Evolutionary conservation across 2,888 invertebrate species (phyloP).

Genomic region (Nephrotoma guestfalica): DNA sequence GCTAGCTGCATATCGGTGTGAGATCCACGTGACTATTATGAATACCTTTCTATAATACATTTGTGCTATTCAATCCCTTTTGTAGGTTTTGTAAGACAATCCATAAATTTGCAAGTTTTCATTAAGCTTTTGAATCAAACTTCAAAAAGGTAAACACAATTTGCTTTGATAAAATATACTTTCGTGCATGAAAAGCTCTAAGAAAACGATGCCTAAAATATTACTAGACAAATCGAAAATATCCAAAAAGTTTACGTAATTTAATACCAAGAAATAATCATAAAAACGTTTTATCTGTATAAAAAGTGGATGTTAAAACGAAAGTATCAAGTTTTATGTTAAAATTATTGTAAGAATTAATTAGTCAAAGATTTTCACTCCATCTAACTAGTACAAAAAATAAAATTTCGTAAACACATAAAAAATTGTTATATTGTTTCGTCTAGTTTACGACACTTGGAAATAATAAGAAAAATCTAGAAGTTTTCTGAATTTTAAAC

Average conservation of each 20-base stretch:
- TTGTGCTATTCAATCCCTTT: no score
- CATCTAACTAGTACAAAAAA: not conserved
- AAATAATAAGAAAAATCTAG: not conserved
- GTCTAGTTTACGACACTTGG: not conserved
- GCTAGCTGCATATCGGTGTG: no score
- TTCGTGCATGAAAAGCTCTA: no score
- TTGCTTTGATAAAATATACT: no score
- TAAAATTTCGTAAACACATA: not conserved
- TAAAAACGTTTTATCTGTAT: not conserved
- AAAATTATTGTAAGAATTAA: not conserved
- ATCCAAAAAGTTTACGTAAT: not conserved
- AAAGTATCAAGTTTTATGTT: not conserved
- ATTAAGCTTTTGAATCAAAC: no score
- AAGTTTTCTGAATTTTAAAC: not conserved
- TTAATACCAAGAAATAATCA: not conserved
- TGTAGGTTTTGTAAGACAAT: no score
- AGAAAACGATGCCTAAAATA: no score
- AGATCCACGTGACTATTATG: no score
- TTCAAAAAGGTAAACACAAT: no score
- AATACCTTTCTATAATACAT: no score
- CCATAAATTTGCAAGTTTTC: no score
- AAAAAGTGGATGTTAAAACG: not conserved
- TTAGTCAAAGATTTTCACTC: not conserved
- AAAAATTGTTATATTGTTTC: not conserved
- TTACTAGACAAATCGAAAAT: no score